A percentile compares a stretch with the other conserved stretches of the same genome.
These are phyloP conservation scores for Cyprinodon tularosa DNA, from an alignment of 2,113 vertebrate genomes.

Conservation along the genomic window DNA sequence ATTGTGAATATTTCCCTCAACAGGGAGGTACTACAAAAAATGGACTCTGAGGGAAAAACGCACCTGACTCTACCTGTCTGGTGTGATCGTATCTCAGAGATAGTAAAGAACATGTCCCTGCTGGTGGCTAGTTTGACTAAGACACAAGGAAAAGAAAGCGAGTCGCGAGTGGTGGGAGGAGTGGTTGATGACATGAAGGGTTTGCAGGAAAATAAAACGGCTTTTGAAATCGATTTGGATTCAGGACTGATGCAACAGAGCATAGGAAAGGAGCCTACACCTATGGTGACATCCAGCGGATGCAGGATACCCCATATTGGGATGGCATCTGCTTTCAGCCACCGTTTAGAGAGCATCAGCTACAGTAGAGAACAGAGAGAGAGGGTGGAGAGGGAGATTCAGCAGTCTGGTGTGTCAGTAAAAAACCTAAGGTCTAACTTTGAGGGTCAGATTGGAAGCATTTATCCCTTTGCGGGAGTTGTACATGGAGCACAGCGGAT, in stretches of 20 bases:
- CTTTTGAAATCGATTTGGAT: conserved; percentile 11
- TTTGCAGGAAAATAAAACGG: conserved; percentile 21
- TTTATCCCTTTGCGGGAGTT: conserved; percentile 76
- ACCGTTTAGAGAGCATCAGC: conserved; percentile 55
- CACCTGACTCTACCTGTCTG: conserved; percentile 81
- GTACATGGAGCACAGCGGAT: conserved; percentile 38
- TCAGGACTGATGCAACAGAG: conserved; percentile 1
- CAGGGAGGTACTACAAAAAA: conserved; percentile 78
- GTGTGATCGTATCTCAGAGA: conserved; percentile 85
- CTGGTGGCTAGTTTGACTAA: conserved; percentile 64
- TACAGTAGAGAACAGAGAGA: conserved; percentile 63
- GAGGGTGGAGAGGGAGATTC: conserved; percentile 85
- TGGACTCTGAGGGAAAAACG: conserved; percentile 48
- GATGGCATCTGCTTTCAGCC: conserved; percentile 74
- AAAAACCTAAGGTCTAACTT: conserved; percentile 84
- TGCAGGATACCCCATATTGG: conserved; percentile 72
- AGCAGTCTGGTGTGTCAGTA: conserved; percentile 88
- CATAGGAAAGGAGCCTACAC: background rate
- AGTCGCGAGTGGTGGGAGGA: conserved; percentile 25
- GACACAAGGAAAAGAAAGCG: conserved; percentile 23
- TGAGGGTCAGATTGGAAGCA: conserved; percentile 76
- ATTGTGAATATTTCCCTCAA: conserved; percentile 86
- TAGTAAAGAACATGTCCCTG: conserved; percentile 86
- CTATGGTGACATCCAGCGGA: conserved; percentile 22
- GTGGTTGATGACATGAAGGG: conserved; percentile 43